Conservation (phyloP, 2,113 vertebrate species). For the Pedetes capensis region DNA sequence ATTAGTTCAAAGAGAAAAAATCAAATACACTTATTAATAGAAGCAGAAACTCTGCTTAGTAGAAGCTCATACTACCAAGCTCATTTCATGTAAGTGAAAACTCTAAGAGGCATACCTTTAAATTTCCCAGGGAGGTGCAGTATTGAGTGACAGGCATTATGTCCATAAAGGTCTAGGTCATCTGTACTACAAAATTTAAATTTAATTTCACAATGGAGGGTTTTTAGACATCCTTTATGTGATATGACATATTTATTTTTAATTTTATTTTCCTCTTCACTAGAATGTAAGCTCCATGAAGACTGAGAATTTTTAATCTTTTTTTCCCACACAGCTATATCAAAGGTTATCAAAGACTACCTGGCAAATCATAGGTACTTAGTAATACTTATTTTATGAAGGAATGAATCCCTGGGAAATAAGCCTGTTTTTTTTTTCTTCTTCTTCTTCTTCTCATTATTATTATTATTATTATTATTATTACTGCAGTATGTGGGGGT, state of each 20-base stretch:
- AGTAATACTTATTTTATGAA: constrained; percentile 19
- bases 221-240: constrained; percentile 15
- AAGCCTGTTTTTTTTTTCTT: neutral
- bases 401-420: neutral
- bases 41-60: too few relatives aligned
- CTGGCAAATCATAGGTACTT: neutral
- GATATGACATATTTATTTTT: neutral
- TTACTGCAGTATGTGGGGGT: too few relatives aligned
- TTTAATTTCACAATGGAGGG: neutral
- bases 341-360: neutral
- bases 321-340: neutral
- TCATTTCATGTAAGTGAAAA: constrained; percentile 24
- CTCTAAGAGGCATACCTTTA: neutral
- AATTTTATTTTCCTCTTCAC: neutral
- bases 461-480: too few relatives aligned
- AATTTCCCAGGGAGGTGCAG: neutral
- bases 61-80: neutral
- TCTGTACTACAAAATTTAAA: constrained; percentile 11
- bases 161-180: neutral
- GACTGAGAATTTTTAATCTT: neutral
- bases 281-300: neutral
- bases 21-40: neutral
- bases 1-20: constrained; percentile 38
- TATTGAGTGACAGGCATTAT: neutral
- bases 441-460: too few relatives aligned